Base-by-base conservation (phyloP, 2,797 vertebrate species). In the Molossus alvarezi region DNA sequence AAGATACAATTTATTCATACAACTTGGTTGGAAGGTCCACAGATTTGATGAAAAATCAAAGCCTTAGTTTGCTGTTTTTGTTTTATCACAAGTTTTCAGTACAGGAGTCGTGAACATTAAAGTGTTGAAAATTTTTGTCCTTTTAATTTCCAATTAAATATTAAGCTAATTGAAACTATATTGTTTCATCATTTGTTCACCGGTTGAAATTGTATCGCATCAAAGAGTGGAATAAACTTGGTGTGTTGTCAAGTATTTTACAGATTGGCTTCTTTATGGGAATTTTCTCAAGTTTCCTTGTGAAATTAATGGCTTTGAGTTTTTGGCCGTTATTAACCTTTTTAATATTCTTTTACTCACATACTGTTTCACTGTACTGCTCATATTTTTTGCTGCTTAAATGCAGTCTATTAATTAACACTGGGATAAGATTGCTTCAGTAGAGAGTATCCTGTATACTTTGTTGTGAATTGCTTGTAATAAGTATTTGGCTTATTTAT, bases 391-490 rank as follows among this genome's bases (percentile, higher is more conserved):
- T 87, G 27, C 82, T 90, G n/a, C 25, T 69, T 94, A 69, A 83
- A 64, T 29, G 45, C 25, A 82, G 69, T n/a, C 51, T 67, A 14
- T 55, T 89, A 57, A 20, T 33, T 84, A 53, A 55, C n/a, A 64
- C 0, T 81, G 41, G 53, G 89, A 60, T 84, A 75, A 67, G 73
- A 58, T 88, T 45, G 51, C 10, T 58, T 77, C 57, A 72, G 20
- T 79, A 41, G 60, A 57, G 81, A 82, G 3, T 82, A 41, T 20
- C 41, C 17, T 25, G n/a, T 1, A 25, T 57, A 41, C 81, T 90
- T 91, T 85, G 6, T 29, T 71, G 3, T 29, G 57, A 92, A 94
- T 92, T 96, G 73, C 94, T 5, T 96, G 23, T 60, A 53, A 23
- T 75, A 25, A 3, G 76, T 0, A 86, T 4, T 90, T 82, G 27